These are phyloP conservation scores for Ceratotherium simum DNA, from an alignment of 2,113 vertebrate genomes.

Conservation along the genomic window DNA sequence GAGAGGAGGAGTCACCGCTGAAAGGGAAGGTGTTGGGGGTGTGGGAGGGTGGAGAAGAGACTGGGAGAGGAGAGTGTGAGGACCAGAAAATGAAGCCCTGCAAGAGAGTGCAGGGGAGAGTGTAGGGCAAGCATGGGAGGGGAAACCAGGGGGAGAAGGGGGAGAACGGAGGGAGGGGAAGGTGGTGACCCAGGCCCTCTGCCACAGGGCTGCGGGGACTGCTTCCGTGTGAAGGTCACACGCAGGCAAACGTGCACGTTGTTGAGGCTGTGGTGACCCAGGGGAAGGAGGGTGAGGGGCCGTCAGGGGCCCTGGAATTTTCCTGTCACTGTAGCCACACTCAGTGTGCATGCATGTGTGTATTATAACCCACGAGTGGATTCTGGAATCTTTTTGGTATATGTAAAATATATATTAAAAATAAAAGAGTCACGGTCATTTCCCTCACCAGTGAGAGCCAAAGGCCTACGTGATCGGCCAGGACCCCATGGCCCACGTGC, in stretches of 20 bases:
- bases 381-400: neutral
- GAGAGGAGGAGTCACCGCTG: too few relatives aligned
- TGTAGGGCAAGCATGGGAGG: too few relatives aligned
- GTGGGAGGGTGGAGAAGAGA: too few relatives aligned
- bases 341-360: neutral
- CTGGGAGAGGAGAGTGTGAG: too few relatives aligned
- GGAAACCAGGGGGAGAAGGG: neutral
- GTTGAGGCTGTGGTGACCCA: neutral
- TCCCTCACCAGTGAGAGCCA: neutral
- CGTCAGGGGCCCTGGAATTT: neutral
- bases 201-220: neutral
- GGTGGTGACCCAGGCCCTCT: neutral
- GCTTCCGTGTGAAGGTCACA: neutral
- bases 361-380: neutral
- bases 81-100: too few relatives aligned
- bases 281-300: neutral
- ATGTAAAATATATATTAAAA: neutral
- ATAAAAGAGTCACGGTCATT: neutral
- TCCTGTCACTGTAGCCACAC: neutral
- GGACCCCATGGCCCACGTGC: too few relatives aligned
- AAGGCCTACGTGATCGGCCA: neutral
- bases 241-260: neutral
- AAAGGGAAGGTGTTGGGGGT: too few relatives aligned
- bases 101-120: too few relatives aligned
- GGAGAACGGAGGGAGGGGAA: neutral